Evolutionary conservation across 2,113 vertebrate genomes (phyloP).

Genomic region (Ploceus nigricollis): DNA sequence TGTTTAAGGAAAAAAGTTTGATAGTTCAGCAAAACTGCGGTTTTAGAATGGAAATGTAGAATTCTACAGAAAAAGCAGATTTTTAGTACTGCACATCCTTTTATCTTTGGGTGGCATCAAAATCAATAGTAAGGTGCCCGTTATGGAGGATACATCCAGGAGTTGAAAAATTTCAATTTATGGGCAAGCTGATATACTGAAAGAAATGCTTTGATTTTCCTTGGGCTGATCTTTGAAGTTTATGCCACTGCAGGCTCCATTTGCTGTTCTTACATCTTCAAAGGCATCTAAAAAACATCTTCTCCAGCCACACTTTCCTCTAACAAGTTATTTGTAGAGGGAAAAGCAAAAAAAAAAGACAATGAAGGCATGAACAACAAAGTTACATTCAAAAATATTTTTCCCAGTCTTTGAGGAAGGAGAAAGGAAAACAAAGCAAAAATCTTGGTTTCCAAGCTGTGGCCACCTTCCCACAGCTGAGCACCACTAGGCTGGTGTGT

Average conservation of each 20-base stretch:
- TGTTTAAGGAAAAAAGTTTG: not conserved
- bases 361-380: not conserved
- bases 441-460: not conserved
- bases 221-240: slow-evolving; percentile 57
- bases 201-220: slow-evolving; percentile 35
- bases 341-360: not conserved
- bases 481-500: not conserved
- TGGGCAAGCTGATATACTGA: not conserved
- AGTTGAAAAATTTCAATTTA: slow-evolving; percentile 1
- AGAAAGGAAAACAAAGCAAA: not conserved
- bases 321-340: not conserved
- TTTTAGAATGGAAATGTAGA: not conserved
- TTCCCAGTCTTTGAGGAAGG: not conserved
- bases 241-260: slow-evolving; percentile 30
- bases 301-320: not conserved
- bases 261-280: slow-evolving; percentile 48
- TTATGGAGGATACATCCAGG: not conserved
- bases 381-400: not conserved
- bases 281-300: slow-evolving; percentile 27
- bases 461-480: not conserved
- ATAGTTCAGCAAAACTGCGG: not conserved
- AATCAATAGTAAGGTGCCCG: not conserved
- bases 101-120: not conserved
- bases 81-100: not conserved
- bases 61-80: not conserved